Evolutionary conservation across 2,888 invertebrate genomes (phyloP).

Genomic region (Alentia gelatinosa): DNA sequence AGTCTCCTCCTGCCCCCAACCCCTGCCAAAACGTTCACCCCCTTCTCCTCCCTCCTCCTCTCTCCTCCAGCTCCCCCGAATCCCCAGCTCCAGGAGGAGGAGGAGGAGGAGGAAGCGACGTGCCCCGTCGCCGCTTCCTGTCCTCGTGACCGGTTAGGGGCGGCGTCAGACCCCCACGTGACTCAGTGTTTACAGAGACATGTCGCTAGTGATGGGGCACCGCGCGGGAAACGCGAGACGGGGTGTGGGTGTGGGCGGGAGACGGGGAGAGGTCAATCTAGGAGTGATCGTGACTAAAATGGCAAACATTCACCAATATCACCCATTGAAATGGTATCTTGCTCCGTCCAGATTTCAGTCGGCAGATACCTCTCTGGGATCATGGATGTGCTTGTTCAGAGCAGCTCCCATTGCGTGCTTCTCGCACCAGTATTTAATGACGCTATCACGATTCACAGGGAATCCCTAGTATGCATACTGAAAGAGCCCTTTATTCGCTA

Average conservation of each 20-base stretch:
- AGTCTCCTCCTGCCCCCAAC: not conserved
- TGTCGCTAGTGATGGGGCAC: not conserved
- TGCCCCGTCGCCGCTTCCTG: not conserved
- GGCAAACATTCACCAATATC: not conserved
- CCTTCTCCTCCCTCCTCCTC: not conserved
- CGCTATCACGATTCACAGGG: too few relatives aligned
- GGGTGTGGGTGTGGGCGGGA: not conserved
- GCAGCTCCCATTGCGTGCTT: too few relatives aligned
- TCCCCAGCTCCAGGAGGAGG: not conserved
- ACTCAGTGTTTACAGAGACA: not conserved
- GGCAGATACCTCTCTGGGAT: too few relatives aligned
- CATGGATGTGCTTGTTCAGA: too few relatives aligned
- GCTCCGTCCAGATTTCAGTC: too few relatives aligned
- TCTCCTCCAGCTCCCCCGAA: not conserved
- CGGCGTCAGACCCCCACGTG: not conserved
- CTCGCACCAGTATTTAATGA: too few relatives aligned
- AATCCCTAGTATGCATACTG: too few relatives aligned
- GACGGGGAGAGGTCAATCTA: not conserved
- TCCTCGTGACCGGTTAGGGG: too few relatives aligned
- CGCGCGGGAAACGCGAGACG: not conserved
- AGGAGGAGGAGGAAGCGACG: not conserved
- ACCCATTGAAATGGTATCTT: not conserved
- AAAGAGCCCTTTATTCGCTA: too few relatives aligned
- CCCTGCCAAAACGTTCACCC: not conserved
- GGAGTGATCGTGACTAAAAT: not conserved